phyloP scores from a whole-genome alignment of 2,113 vertebrate species.

The Origma solitaria region DNA sequence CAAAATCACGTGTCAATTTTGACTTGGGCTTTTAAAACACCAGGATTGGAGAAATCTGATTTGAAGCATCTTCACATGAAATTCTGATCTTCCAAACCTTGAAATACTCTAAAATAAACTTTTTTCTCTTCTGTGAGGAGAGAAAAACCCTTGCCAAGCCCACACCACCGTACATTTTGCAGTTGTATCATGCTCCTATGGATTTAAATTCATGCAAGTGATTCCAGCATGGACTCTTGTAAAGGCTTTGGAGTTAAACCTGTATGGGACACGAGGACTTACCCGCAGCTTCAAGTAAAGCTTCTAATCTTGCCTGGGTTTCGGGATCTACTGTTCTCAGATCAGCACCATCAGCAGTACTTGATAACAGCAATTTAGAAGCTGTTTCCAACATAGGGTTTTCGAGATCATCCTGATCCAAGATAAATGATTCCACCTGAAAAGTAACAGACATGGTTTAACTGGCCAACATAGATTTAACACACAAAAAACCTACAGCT shows the following conservation, averaged over 20 bases:
- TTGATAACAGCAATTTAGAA: slow-evolving; percentile 94
- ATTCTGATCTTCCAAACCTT: no score
- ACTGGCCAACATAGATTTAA: neutral
- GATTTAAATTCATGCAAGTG: neutral
- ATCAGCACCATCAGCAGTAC: slow-evolving; percentile 93
- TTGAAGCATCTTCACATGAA: neutral
- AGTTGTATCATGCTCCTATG: neutral
- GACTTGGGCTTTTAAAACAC: neutral
- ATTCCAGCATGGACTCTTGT: rapidly evolving
- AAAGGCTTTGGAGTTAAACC: neutral
- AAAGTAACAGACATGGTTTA: neutral
- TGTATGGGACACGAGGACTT: neutral
- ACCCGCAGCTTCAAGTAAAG: slow-evolving; percentile 97
- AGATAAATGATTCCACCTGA: slow-evolving; percentile 97
- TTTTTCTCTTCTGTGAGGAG: neutral
- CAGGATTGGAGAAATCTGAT: rapidly evolving
- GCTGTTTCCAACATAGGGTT: slow-evolving; percentile 98
- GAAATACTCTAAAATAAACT: neutral
- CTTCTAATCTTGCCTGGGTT: slow-evolving; percentile 96
- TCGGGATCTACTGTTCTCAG: slow-evolving; percentile 97
- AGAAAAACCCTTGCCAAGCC: no score
- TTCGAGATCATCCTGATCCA: slow-evolving; percentile 98
- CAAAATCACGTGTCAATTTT: rapidly evolving
- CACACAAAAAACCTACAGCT: neutral
- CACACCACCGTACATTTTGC: rapidly evolving